These are phyloP conservation scores for Tachina lurida DNA, from an alignment of 2,888 invertebrate genomes.

Conservation along the genomic window DNA sequence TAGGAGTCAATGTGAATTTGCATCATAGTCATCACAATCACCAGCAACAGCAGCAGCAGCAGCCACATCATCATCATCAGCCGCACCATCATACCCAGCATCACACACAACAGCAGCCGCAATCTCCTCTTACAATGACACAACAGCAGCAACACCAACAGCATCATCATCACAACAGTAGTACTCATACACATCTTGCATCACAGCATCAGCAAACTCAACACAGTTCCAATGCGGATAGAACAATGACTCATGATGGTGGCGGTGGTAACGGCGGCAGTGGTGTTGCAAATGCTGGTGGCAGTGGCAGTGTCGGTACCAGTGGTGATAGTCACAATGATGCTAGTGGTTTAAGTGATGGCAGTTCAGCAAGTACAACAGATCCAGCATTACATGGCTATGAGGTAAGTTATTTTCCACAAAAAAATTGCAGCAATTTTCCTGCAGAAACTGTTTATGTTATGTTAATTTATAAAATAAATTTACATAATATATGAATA, in stretches of 20 bases:
- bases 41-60: constrained; percentile 75
- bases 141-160: constrained; percentile 71
- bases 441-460: no score
- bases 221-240: constrained; percentile 72
- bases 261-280: constrained; percentile 72
- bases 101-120: constrained; percentile 53
- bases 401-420: constrained; percentile 78
- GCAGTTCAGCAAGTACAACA: constrained; percentile 74
- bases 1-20: constrained; percentile 82
- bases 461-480: no score
- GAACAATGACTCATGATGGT: constrained; percentile 76
- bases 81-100: constrained; percentile 70
- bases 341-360: constrained; percentile 68
- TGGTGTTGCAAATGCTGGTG: constrained; percentile 57
- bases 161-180: constrained; percentile 66
- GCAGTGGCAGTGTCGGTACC: constrained; percentile 64
- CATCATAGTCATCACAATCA: constrained; percentile 76
- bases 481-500: no score
- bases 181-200: constrained; percentile 73
- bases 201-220: constrained; percentile 69
- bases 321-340: constrained; percentile 71
- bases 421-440: not conserved
- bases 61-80: constrained; percentile 74
- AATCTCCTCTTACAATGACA: no score
- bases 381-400: constrained; percentile 83